Conservation (phyloP, 2,888 invertebrate species). For the Pegoplata infirma region DNA sequence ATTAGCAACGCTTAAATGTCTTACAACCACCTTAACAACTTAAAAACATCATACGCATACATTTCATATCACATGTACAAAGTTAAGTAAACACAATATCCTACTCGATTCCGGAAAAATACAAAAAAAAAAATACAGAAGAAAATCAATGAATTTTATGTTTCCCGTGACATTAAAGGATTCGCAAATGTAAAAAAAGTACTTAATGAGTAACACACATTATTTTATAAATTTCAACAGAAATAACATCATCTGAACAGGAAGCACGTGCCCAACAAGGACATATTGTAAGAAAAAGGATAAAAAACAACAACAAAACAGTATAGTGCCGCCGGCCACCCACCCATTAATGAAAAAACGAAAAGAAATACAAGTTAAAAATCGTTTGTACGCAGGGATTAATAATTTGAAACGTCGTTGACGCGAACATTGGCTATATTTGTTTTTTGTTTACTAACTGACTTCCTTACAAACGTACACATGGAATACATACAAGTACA, state of each 20-base stretch:
- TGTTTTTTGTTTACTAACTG: conserved; percentile 71
- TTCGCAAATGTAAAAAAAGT: conserved; percentile 15
- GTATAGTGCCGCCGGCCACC: conserved; percentile 30
- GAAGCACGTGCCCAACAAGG: conserved; percentile 61
- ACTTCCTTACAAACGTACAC: conserved; percentile 69
- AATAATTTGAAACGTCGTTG: conserved; percentile 62
- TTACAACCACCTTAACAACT: conserved; percentile 64
- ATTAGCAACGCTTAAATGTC: conserved; percentile 65
- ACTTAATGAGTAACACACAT: conserved; percentile 53
- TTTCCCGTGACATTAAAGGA: conserved; percentile 59
- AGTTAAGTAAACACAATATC: neutral
- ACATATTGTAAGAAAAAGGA: conserved; percentile 55
- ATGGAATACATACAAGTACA: conserved; percentile 43
- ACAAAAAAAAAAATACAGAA: conserved; percentile 32
- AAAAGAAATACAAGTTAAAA: conserved; percentile 18
- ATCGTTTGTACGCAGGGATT: conserved; percentile 47
- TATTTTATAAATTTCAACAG: conserved; percentile 37
- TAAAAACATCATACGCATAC: conserved; percentile 31
- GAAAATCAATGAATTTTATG: conserved; percentile 60
- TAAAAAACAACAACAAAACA: neutral
- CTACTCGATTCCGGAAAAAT: neutral
- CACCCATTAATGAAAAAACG: conserved; percentile 10
- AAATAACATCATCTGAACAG: conserved; percentile 25
- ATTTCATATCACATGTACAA: neutral
- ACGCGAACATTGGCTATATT: conserved; percentile 66